Percentiles rank a stretch among this genome's conserved stretches.
Evolutionary conservation across 2,113 vertebrate genomes (phyloP).

Genomic region (Bucco capensis): DNA sequence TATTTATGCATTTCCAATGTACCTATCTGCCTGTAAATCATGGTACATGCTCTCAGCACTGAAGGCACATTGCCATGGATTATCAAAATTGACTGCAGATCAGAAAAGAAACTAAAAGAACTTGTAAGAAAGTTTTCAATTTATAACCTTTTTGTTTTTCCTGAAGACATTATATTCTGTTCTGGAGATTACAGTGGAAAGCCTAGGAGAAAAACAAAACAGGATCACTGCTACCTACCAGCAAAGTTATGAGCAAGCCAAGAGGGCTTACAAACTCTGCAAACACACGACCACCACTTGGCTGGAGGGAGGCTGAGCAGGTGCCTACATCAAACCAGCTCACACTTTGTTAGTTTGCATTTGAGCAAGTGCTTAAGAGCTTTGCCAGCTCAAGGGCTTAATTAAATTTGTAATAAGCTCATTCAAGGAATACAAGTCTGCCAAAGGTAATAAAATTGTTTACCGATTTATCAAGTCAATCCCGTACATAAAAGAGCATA

Average conservation of each 20-base stretch:
- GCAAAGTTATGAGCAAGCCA: not conserved
- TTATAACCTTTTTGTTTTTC: not conserved
- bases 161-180: not conserved
- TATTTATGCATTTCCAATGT: not conserved
- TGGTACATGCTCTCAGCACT: not conserved
- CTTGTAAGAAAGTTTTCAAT: not conserved
- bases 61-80: not conserved
- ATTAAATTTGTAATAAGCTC: slow-evolving; percentile 35
- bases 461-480: not conserved
- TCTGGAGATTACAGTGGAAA: not conserved
- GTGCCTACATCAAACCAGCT: not conserved
- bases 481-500: not conserved
- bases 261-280: not conserved
- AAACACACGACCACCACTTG: fast-evolving
- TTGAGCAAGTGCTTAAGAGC: not conserved
- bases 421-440: slow-evolving; percentile 44
- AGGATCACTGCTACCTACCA: not conserved
- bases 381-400: slow-evolving; percentile 19
- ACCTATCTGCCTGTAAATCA: not conserved
- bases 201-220: not conserved
- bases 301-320: slow-evolving; percentile 12
- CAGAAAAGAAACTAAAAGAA: not conserved
- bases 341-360: slow-evolving; percentile 28
- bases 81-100: not conserved
- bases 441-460: slow-evolving; percentile 53